Percentiles rank a stretch among this genome's conserved stretches.
These are phyloP conservation scores for Papio anubis DNA, from an alignment of 2,113 vertebrate genomes.

Conservation along the genomic window DNA sequence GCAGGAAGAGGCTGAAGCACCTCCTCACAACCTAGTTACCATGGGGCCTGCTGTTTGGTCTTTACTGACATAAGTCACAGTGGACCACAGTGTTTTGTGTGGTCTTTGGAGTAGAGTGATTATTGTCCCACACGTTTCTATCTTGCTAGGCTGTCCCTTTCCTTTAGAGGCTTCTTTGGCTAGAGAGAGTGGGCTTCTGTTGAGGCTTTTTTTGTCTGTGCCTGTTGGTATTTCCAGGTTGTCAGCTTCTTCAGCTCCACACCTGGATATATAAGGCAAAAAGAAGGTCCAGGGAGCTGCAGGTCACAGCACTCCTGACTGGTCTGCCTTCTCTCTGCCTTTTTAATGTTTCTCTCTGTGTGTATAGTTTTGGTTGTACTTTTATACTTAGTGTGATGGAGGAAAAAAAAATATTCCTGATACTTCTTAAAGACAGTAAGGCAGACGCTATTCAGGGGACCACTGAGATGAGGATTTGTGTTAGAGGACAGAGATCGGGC, in stretches of 20 bases:
- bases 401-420: not conserved
- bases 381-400: not conserved
- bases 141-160: not conserved
- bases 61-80: not conserved
- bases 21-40: not conserved
- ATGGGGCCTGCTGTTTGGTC: not conserved
- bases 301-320: not conserved
- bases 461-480: not conserved
- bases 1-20: not conserved
- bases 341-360: not conserved
- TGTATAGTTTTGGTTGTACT: not conserved
- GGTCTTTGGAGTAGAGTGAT: not conserved
- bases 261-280: not conserved
- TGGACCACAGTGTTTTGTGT: not conserved
- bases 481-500: not conserved
- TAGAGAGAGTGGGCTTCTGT: not conserved
- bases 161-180: not conserved
- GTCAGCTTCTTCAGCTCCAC: not conserved
- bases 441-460: not conserved
- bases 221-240: not conserved
- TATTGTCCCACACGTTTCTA: not conserved
- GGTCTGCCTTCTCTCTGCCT: not conserved
- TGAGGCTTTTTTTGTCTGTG: not conserved
- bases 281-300: not conserved
- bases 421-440: not conserved